phyloP scores from a whole-genome alignment of 2,797 vertebrate species.

The Gastrophryne carolinensis region DNA sequence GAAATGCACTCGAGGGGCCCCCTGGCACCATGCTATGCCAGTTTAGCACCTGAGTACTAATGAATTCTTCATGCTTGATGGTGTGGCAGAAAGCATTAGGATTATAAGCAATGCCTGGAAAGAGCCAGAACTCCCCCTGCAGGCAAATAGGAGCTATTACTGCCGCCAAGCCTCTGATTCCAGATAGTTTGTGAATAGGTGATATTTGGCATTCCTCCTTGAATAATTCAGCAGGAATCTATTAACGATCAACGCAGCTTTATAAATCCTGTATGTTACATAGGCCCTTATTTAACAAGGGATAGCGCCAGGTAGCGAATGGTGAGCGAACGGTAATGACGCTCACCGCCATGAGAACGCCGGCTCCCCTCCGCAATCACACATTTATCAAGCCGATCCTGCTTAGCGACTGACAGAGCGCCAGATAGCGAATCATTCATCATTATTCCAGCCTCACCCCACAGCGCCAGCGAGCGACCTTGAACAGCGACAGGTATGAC shows the following conservation, averaged over 20 bases:
- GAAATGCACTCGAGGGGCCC: conserved; percentile 11
- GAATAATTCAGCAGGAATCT: not conserved
- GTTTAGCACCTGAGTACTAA: not conserved
- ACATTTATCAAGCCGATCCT: no score
- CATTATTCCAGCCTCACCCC: no score
- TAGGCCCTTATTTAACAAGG: no score
- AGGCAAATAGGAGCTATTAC: not conserved
- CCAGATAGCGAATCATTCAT: no score
- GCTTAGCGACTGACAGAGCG: no score
- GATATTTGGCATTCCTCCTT: not conserved
- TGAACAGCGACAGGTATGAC: no score
- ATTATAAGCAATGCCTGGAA: not conserved
- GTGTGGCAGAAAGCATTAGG: not conserved
- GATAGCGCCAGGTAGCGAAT: no score
- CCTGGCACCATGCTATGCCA: not conserved
- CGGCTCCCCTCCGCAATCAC: no score
- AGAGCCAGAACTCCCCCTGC: not conserved
- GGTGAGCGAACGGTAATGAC: no score
- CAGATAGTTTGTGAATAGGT: not conserved
- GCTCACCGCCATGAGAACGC: no score
- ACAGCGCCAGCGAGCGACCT: no score
- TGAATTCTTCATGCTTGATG: not conserved
- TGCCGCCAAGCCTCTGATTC: not conserved
- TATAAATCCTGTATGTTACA: no score
- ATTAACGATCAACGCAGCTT: not conserved